These are phyloP conservation scores for Parazoanthus atlanticus DNA, from an alignment of 92 coral and sea anemone genomes.

Conservation along the genomic window DNA sequence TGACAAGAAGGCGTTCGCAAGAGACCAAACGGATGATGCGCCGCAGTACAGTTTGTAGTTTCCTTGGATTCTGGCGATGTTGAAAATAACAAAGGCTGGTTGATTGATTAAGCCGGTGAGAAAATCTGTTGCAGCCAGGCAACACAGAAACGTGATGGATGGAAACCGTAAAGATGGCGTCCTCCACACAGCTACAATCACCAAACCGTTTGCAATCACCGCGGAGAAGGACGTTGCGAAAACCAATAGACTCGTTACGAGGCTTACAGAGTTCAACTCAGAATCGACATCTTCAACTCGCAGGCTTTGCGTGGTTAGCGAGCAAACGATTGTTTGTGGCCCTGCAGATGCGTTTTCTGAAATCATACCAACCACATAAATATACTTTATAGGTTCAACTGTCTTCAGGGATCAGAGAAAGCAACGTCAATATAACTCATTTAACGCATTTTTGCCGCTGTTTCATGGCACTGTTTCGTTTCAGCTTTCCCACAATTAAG, in stretches of 20 bases:
- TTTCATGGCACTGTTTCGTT: neutral
- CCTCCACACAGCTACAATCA: slow-evolving; percentile 12
- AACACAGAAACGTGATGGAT: slow-evolving; percentile 25
- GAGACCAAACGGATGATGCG: slow-evolving; percentile 37
- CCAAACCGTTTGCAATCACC: slow-evolving; percentile 40
- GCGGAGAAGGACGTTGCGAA: slow-evolving; percentile 24
- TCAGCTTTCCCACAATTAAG: neutral
- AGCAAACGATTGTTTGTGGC: slow-evolving; percentile 3
- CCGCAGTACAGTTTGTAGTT: slow-evolving; percentile 14
- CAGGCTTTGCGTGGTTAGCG: slow-evolving; percentile 40
- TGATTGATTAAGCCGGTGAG: slow-evolving; percentile 39
- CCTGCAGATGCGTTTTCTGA: slow-evolving; percentile 15
- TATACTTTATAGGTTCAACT: too few species aligned
- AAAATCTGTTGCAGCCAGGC: slow-evolving; percentile 34
- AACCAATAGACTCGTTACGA: slow-evolving; percentile 21
- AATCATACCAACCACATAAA: neutral
- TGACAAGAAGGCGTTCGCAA: slow-evolving; percentile 33
- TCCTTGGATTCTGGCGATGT: slow-evolving; percentile 37
- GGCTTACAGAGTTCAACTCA: slow-evolving; percentile 32
- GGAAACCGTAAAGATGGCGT: slow-evolving; percentile 30
- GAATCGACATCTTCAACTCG: slow-evolving; percentile 34
- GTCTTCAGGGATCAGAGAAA: too few species aligned
- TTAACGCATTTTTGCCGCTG: neutral
- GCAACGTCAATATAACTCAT: neutral
- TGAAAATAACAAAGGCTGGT: slow-evolving; percentile 36